These are phyloP conservation scores for Zaprionus inermis DNA, from an alignment of 1,140 invertebrate genomes.

Conservation along the genomic window DNA sequence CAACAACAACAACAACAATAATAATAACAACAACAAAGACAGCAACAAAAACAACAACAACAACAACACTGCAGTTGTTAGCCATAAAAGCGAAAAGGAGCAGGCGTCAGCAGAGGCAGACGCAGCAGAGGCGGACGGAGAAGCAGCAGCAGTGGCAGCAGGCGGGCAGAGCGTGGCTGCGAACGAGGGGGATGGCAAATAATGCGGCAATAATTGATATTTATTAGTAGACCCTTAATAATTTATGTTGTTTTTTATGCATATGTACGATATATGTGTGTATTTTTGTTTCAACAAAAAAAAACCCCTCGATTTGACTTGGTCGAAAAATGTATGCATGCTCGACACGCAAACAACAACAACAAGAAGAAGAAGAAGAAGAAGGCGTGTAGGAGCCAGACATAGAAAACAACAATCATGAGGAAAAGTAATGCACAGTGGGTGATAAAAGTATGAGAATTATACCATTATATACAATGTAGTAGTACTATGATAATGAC, in stretches of 20 bases:
- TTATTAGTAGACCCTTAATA: conserved; percentile 65
- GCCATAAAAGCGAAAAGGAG: conserved; percentile 50
- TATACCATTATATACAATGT: neutral
- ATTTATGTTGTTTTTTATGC: conserved; percentile 66
- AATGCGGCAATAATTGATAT: conserved; percentile 70
- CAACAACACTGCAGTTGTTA: conserved; percentile 26
- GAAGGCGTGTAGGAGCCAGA: conserved; percentile 31
- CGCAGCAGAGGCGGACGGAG: neutral
- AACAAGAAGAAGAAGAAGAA: too few relatives aligned
- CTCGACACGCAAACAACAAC: conserved; percentile 6
- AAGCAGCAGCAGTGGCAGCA: conserved; percentile 1
- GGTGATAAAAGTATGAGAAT: conserved; percentile 31
- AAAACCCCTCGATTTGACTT: conserved; percentile 12
- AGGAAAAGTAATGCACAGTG: conserved; percentile 10
- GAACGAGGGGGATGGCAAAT: too few relatives aligned
- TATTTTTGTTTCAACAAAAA: conserved; percentile 62
- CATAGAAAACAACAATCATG: neutral
- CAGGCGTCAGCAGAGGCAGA: neutral
- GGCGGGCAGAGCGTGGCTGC: neutral
- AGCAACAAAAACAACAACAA: conserved; percentile 33
- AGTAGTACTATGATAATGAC: neutral
- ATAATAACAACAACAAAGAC: conserved; percentile 29
- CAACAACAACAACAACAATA: conserved; percentile 22
- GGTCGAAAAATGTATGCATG: conserved; percentile 10
- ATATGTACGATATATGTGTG: conserved; percentile 35